A percentile compares a stretch with the other conserved stretches of the same genome.
These are phyloP conservation scores for Mesitornis unicolor DNA, from an alignment of 2,113 vertebrate species.

Conservation along the genomic window DNA sequence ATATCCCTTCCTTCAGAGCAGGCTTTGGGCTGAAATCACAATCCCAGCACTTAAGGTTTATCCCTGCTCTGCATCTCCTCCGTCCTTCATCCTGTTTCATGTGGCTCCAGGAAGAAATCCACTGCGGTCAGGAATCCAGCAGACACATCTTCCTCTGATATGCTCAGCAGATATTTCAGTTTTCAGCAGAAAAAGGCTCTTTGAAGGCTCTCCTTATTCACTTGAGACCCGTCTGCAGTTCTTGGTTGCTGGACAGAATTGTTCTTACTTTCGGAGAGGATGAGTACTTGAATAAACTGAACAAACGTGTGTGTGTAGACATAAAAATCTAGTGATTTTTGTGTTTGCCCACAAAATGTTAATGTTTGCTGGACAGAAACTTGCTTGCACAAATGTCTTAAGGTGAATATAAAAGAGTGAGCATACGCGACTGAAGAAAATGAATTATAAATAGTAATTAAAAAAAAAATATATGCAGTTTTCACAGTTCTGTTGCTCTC, in stretches of 20 bases:
- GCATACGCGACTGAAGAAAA: neutral
- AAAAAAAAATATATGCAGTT: neutral
- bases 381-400: neutral
- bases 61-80: neutral
- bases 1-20: neutral
- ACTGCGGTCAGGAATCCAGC: neutral
- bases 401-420: neutral
- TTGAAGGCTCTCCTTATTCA: neutral
- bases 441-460: accelerated
- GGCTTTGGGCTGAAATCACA: neutral
- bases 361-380: neutral
- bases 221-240: neutral
- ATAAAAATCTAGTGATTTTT: neutral
- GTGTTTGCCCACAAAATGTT: neutral
- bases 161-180: neutral
- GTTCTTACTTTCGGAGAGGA: neutral
- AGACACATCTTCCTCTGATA: neutral
- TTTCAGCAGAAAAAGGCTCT: neutral
- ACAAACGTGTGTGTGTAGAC: accelerated
- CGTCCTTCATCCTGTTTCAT: neutral
- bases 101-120: neutral
- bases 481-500: neutral
- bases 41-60: neutral
- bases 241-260: neutral
- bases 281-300: neutral